Evolutionary conservation across 2,797 vertebrate genomes (phyloP).

Genomic region (Caiman crocodilus): DNA sequence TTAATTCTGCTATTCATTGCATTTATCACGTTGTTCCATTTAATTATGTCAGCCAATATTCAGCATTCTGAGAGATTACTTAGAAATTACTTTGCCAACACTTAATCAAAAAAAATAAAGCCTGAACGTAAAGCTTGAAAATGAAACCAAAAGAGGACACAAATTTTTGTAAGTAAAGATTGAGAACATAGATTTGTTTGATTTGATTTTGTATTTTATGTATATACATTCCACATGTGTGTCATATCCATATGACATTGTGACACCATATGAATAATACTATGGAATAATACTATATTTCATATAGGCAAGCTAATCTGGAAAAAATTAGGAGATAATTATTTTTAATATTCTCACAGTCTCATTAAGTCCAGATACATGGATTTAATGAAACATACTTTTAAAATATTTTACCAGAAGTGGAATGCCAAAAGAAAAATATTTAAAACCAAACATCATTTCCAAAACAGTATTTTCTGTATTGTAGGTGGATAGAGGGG

Average conservation of each 20-base stretch:
- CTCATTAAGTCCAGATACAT: not conserved
- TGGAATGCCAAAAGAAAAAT: not conserved
- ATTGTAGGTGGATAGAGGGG: too few species aligned
- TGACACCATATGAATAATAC: constrained; percentile 20
- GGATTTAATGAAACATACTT: not conserved
- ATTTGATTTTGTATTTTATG: not conserved
- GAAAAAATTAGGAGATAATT: not conserved
- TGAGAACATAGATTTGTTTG: constrained; percentile 29
- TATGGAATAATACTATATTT: not conserved
- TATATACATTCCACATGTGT: not conserved
- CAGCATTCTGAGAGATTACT: not conserved
- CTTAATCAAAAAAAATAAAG: constrained; percentile 20
- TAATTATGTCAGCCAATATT: not conserved
- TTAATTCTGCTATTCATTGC: not conserved
- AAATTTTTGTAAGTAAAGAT: not conserved
- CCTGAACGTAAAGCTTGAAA: not conserved
- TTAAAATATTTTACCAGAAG: not conserved
- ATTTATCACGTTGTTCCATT: not conserved
- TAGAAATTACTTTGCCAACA: not conserved
- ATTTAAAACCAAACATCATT: not conserved
- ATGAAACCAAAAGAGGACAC: not conserved
- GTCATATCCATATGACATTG: not conserved
- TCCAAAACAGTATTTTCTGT: not conserved
- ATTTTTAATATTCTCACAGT: not conserved
- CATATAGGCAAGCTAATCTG: not conserved